phyloP scores from a whole-genome alignment of 2,113 vertebrate genomes.

The Stigmatopora argus region DNA sequence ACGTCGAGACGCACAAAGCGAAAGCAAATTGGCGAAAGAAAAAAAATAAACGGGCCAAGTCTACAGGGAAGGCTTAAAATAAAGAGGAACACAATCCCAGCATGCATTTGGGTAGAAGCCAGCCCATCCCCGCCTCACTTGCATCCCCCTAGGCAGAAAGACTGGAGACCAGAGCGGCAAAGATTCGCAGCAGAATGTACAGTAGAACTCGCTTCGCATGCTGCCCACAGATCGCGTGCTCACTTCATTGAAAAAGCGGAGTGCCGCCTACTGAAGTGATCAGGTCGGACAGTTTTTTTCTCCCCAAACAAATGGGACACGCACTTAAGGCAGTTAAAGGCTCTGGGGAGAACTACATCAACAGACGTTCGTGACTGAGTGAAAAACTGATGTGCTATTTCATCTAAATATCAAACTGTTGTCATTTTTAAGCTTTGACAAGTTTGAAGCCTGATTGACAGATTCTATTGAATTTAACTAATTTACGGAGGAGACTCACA shows the following conservation, averaged over 20 bases:
- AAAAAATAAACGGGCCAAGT: conserved; percentile 71
- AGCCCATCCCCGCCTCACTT: conserved; percentile 31
- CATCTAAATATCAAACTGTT: no score
- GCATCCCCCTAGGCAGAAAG: conserved; percentile 36
- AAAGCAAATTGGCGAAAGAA: conserved; percentile 38
- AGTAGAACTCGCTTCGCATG: conserved; percentile 32
- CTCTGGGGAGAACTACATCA: conserved; percentile 19
- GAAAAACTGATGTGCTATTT: no score
- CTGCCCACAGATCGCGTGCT: conserved; percentile 36
- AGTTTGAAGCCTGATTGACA: no score
- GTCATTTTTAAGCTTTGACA: no score
- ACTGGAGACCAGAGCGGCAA: conserved; percentile 50
- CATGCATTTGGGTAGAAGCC: conserved; percentile 67
- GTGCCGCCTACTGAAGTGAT: conserved; percentile 40
- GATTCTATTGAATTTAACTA: no score
- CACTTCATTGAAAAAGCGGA: conserved; percentile 37
- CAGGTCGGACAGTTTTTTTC: conserved; percentile 22
- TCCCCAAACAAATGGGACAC: conserved; percentile 30
- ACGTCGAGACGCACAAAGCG: conserved; percentile 41
- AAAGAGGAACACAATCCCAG: conserved; percentile 75
- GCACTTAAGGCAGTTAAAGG: conserved; percentile 40
- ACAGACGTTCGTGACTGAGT: no score
- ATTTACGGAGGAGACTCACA: no score
- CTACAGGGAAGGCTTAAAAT: conserved; percentile 78
- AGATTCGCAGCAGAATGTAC: conserved; percentile 50